A percentile compares a stretch with the other conserved stretches of the same genome.
phyloP scores from a whole-genome alignment of 1,140 invertebrate species.

The Diploscapter pachys region DNA sequence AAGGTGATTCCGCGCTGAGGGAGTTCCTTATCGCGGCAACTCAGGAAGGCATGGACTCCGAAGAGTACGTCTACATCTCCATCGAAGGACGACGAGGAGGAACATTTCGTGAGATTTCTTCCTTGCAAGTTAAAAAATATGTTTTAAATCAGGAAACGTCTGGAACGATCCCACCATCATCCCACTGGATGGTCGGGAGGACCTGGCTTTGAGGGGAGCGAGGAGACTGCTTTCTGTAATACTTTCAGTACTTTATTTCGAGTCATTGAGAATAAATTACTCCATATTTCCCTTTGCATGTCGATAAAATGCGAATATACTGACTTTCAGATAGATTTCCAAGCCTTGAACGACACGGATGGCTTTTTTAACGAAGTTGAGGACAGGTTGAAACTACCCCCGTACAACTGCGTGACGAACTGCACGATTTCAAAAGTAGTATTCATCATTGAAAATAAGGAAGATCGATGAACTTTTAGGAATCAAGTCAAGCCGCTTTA shows the following conservation, averaged over 20 bases:
- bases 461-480: conserved; percentile 3
- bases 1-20: too few relatives aligned
- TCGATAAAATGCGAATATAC: not conserved
- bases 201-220: not conserved
- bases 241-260: not conserved
- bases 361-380: conserved; percentile 1
- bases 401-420: conserved; percentile 8
- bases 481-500: not conserved
- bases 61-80: too few relatives aligned
- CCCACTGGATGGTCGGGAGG: not conserved
- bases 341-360: conserved; percentile 3
- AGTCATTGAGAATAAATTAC: not conserved
- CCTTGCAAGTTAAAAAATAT: too few relatives aligned
- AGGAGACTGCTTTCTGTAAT: not conserved
- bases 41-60: too few relatives aligned
- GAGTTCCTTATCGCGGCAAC: too few relatives aligned
- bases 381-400: conserved; percentile 2
- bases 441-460: not conserved
- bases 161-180: too few relatives aligned
- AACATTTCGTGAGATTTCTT: too few relatives aligned
- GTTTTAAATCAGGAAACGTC: too few relatives aligned
- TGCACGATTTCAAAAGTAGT: conserved; percentile 3
- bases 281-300: not conserved
- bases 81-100: too few relatives aligned
- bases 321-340: conserved; percentile 9